Percentiles rank a stretch among this genome's conserved stretches.
Evolutionary conservation across 1,140 invertebrate genomes (phyloP).

Genomic region (Xylocopa sonorina): DNA sequence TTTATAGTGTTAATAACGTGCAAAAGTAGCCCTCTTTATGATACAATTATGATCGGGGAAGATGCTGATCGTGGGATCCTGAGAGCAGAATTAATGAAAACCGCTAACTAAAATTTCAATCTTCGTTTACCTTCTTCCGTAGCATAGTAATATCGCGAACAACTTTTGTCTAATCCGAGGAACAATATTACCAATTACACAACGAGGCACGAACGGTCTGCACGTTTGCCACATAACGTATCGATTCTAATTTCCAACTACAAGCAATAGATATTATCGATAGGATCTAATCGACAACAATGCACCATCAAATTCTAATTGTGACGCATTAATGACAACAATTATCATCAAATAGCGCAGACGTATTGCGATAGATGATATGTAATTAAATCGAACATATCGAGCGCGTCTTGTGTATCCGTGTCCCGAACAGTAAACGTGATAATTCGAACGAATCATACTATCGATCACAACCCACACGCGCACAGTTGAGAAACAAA

Average conservation of each 20-base stretch:
- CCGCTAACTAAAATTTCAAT: no score
- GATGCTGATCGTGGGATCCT: no score
- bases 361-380: background rate
- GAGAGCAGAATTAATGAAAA: no score
- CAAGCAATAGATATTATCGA: background rate
- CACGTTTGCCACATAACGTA: no score
- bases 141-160: no score
- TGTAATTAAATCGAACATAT: constrained; percentile 2
- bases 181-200: no score
- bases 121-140: no score
- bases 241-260: background rate
- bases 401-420: background rate
- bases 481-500: background rate
- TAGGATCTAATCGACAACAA: background rate
- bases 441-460: background rate
- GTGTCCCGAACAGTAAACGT: background rate
- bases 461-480: background rate
- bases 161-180: no score
- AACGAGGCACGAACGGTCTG: no score
- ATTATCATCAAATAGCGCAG: background rate
- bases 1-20: no score
- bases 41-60: no score
- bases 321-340: background rate
- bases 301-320: background rate
- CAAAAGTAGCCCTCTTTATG: no score